These are phyloP conservation scores for Esox masquinongy DNA, from an alignment of 2,797 vertebrate genomes.

Conservation along the genomic window DNA sequence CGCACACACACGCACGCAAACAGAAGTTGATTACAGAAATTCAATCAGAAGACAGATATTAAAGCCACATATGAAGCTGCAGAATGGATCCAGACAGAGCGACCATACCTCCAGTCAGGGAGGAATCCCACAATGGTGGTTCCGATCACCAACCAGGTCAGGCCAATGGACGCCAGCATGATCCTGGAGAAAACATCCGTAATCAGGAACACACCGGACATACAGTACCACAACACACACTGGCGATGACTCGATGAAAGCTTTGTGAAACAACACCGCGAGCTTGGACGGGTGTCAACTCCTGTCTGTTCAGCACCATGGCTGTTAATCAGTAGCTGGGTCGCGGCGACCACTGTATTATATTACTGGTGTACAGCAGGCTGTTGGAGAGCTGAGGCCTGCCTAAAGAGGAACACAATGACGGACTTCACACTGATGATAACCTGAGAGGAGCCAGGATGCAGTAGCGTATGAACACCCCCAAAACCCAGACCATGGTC, in stretches of 20 bases:
- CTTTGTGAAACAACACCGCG: background rate
- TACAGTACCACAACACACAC: background rate
- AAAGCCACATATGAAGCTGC: background rate
- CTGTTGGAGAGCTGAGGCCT: background rate
- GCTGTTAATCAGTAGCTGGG: background rate
- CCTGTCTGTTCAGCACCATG: background rate
- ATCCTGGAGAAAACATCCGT: conserved; percentile 69
- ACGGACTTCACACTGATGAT: background rate
- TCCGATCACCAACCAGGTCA: conserved; percentile 88
- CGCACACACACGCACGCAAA: background rate
- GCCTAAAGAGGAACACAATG: background rate
- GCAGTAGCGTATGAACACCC: conserved; percentile 89
- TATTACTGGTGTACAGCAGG: background rate
- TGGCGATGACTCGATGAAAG: background rate
- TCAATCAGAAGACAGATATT: background rate
- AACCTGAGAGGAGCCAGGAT: conserved; percentile 91
- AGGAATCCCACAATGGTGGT: conserved; percentile 88
- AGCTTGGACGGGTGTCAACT: background rate
- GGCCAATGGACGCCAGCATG: conserved; percentile 84
- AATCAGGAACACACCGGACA: background rate
- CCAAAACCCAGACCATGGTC: conserved; percentile 86
- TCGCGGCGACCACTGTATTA: background rate
- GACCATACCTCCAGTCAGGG: conserved; percentile 84
- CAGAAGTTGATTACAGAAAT: background rate
- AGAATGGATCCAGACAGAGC: background rate